Conservation (phyloP, 37 sponge, comb jelly and placozoan genomes). For the Chondrosia reniformis region DNA sequence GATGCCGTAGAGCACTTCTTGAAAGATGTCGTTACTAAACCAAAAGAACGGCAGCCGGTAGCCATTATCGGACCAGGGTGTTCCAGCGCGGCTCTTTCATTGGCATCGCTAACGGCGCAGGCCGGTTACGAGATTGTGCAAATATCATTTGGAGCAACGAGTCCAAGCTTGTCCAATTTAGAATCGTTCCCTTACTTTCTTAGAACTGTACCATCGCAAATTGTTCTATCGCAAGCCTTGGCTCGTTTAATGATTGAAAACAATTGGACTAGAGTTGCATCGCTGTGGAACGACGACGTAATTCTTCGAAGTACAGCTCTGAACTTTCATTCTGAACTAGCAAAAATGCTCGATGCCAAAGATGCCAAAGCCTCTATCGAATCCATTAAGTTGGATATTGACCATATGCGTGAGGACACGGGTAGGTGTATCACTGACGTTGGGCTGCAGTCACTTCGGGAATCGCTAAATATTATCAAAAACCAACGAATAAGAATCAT, state of each 20-base stretch:
- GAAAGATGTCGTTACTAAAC: neutral
- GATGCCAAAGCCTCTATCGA: neutral
- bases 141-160: conserved; percentile 28
- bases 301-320: conserved; percentile 14
- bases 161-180: neutral
- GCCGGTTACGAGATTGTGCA: neutral
- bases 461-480: neutral
- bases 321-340: neutral
- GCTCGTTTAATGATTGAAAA: neutral
- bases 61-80: conserved; percentile 18
- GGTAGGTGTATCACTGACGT: too few species aligned
- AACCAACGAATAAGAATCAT: neutral
- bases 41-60: neutral
- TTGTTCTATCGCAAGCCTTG: neutral
- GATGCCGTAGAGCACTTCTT: neutral
- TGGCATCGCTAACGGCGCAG: conserved; percentile 8
- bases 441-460: neutral
- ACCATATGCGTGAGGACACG: too few species aligned
- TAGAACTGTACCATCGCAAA: conserved; percentile 3
- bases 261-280: neutral
- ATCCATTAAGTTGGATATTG: neutral
- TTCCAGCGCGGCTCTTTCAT: neutral
- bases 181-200: conserved; percentile 19
- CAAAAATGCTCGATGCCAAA: neutral
- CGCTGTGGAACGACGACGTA: neutral